Evolutionary conservation across 2,113 vertebrate species (phyloP), one percentile per base, ranked within the genome.

Genomic region (Mus spicilegus): DNA sequence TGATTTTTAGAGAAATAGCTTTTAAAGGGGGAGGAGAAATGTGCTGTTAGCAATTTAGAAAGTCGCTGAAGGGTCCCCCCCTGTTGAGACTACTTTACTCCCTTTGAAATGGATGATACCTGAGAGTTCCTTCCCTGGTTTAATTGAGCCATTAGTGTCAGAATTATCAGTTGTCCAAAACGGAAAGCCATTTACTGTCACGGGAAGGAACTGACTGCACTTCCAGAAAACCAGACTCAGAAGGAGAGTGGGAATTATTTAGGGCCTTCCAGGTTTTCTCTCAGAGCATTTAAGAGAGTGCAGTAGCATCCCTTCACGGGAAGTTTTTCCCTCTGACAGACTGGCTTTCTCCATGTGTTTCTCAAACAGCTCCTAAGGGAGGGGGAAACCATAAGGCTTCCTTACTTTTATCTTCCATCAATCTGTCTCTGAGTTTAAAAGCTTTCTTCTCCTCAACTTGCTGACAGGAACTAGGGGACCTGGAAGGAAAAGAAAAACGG

Each of bases 131-230:
- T 90, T 19, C 78, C 85, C 63, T 1, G 1, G 76, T 89, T 97
- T 96, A 96, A 97, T 95, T 96, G 95, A 96, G 28, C 89, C 70
- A 61, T 96, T 96, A 85, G 4, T 93, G 89, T 90, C 94, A 87
- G 76, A 56, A 82, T 88, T 91, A 95, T 96, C 89, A 72, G 75
- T 87, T 58, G 89, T 84, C 42, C 86, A 80, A 65, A 76, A 96
- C 94, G 51, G 58, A 97, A 95, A 93, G 69, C 46, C 39, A 69
- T 81, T 95, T 97, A 69, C 56, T 87, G 24, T 85, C 91, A 75
- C 88, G 24, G 58, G 56, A 56, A 6, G 75, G 17, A 75, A 92
- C 8, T 89, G 86, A 93, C 51, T 7, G 33, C 51, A 75, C 28
- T 49, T 76, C 3, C 1, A 61, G 89, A 90, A 90, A 96, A 58